Percentiles rank a stretch among this genome's conserved stretches.
Conservation (phyloP, 2,888 invertebrate species). For the Diadegma fenestrale region DNA sequence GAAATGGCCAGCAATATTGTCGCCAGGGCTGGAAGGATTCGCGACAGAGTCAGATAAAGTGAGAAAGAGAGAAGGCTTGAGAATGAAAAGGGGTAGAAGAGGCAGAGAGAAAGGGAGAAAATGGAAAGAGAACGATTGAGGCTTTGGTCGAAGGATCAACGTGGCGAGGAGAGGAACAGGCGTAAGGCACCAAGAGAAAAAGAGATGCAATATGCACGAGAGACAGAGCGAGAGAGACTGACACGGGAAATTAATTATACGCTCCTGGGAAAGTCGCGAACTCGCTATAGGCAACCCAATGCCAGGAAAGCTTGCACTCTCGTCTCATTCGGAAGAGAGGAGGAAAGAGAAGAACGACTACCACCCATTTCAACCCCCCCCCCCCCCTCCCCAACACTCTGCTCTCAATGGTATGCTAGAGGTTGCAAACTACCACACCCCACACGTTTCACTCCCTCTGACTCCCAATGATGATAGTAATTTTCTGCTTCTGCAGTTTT, state of each 20-base stretch:
- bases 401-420: slow-evolving; percentile 35
- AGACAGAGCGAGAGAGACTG: slow-evolving; percentile 76
- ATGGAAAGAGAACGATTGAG: slow-evolving; percentile 61
- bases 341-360: slow-evolving; percentile 33
- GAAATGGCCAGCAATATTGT: slow-evolving; percentile 84
- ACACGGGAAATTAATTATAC: slow-evolving; percentile 85
- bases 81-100: slow-evolving; percentile 61
- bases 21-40: slow-evolving; percentile 79
- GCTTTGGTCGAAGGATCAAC: slow-evolving; percentile 67
- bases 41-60: slow-evolving; percentile 73
- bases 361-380: slow-evolving; percentile 56
- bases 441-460: slow-evolving; percentile 17
- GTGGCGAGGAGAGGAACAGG: slow-evolving; percentile 48
- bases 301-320: slow-evolving; percentile 66
- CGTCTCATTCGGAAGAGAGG: slow-evolving; percentile 38
- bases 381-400: slow-evolving; percentile 11
- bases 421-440: slow-evolving; percentile 40
- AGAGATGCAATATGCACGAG: slow-evolving; percentile 44
- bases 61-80: slow-evolving; percentile 57
- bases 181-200: slow-evolving; percentile 54
- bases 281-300: slow-evolving; percentile 63
- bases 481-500: slow-evolving; percentile 55
- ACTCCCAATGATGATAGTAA: slow-evolving; percentile 61
- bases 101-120: slow-evolving; percentile 56
- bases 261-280: slow-evolving; percentile 81